Evolutionary conservation across 2,888 invertebrate species (phyloP).

Genomic region (Alsophila aescularia): DNA sequence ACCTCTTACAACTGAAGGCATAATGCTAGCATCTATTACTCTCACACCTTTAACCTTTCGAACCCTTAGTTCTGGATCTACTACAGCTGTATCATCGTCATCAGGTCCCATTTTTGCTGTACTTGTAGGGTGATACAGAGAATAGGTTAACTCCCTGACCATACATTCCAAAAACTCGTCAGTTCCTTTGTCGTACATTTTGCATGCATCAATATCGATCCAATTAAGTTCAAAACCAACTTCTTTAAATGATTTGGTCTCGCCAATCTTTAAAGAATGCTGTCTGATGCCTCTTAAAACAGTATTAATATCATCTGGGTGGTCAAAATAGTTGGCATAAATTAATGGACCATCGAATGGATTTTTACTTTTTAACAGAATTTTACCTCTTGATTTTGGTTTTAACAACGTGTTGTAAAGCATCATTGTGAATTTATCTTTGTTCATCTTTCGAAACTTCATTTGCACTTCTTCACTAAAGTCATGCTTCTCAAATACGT

Average conservation of each 20-base stretch:
- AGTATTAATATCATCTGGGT: slow-evolving; percentile 78
- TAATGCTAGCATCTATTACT: slow-evolving; percentile 87
- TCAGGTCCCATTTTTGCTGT: slow-evolving; percentile 86
- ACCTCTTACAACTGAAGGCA: slow-evolving; percentile 86
- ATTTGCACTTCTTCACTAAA: slow-evolving; percentile 50
- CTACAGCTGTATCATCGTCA: slow-evolving; percentile 74
- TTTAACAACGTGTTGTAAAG: slow-evolving; percentile 85
- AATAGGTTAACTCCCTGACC: slow-evolving; percentile 58
- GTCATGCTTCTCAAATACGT: slow-evolving; percentile 51
- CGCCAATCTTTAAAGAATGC: slow-evolving; percentile 47
- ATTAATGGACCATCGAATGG: slow-evolving; percentile 87
- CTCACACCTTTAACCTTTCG: slow-evolving; percentile 79
- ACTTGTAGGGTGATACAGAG: slow-evolving; percentile 89
- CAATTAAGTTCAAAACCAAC: slow-evolving; percentile 56
- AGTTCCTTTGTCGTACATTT: slow-evolving; percentile 44
- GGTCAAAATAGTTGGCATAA: slow-evolving; percentile 86
- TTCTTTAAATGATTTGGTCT: slow-evolving; percentile 56
- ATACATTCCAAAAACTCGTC: slow-evolving; percentile 59
- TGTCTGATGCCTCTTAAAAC: slow-evolving; percentile 54
- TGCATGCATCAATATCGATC: slow-evolving; percentile 62
- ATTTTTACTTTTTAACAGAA: slow-evolving; percentile 87
- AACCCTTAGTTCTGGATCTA: slow-evolving; percentile 83
- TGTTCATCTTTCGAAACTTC: slow-evolving; percentile 53
- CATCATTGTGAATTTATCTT: slow-evolving; percentile 61
- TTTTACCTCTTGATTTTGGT: slow-evolving; percentile 87